Percentiles rank a stretch among this genome's conserved stretches.
phyloP scores from a whole-genome alignment of 2,888 invertebrate genomes.

The Graphium colonna region DNA sequence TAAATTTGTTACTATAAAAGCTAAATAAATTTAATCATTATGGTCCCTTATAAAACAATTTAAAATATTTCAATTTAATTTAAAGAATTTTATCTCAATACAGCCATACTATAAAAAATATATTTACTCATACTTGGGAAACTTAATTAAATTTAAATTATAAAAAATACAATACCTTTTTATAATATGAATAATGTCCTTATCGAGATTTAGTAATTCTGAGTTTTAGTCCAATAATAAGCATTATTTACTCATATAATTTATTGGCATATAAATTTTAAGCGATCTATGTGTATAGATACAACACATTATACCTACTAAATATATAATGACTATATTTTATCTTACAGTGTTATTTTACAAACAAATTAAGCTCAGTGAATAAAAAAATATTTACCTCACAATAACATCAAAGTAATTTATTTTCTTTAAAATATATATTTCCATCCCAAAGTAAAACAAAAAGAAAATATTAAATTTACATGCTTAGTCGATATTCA shows the following conservation, averaged over 20 bases:
- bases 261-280: conserved; percentile 72
- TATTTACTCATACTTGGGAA: no score
- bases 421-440: conserved; percentile 39
- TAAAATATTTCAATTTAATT: no score
- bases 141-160: no score
- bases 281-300: conserved; percentile 53
- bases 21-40: no score
- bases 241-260: conserved; percentile 43
- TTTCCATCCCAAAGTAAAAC: conserved; percentile 32
- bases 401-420: conserved; percentile 59
- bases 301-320: conserved; percentile 44
- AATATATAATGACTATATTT: conserved; percentile 59
- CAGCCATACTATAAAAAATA: no score
- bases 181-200: no score
- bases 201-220: no score
- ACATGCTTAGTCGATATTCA: conserved; percentile 21
- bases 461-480: conserved; percentile 32
- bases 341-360: conserved; percentile 64
- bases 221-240: conserved; percentile 38
- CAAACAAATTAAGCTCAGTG: conserved; percentile 56
- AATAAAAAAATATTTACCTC: conserved; percentile 67
- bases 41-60: no score
- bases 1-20: no score
- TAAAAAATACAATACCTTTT: not conserved
- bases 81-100: no score